Evolutionary conservation across 2,113 vertebrate species (phyloP), one percentile per base, ranked within the genome.

Genomic region (Muntiacus reevesi): DNA sequence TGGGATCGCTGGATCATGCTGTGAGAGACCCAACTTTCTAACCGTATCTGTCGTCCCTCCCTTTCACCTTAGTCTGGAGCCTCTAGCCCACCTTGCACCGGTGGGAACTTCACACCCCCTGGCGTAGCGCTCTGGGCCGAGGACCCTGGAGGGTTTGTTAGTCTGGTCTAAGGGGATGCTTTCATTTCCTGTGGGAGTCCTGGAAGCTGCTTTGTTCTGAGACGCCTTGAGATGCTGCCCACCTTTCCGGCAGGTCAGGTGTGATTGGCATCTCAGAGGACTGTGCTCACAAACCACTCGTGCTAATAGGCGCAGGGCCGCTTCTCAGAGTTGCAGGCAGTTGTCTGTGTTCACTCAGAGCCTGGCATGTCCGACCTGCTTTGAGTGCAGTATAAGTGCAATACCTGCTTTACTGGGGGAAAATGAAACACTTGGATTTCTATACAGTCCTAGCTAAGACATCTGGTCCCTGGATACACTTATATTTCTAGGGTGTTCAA

Each of bases 221-320:
- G 50, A 30, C 28, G 6, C 43, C 21, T n/a, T 54, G 52, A 67
- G 81, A 2, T 30, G 12, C 28, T 13, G 13, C 6, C 33, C 40
- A 6, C 12, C 6, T 57, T 54, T 19, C 7, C 0, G 27, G 81
- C 11, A 15, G 91, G 33, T 33, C 45, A 60, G 33, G 52, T 19
- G 14, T 47, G 45, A 52, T 19, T 7, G 33, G 67, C 8, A 0
- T 8, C 40, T 84, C 13, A 3, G 43, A 28, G 74, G 16, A 2
- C 10, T 16, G 7, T 21, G 43, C 43, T 12, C 27, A 2, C 1
- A 0, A 27, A 23, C 52, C 1, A 4, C 2, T 2, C 0, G 1
- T 30, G 60, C 30, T 2, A 9, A 21, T 33, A 30, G 84, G 43
- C 0, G 0, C 10, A 11, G 25, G 50, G 5, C 21, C 21, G 14